phyloP scores from a whole-genome alignment of 2,888 invertebrate genomes.

The Tetranychus truncatus region DNA sequence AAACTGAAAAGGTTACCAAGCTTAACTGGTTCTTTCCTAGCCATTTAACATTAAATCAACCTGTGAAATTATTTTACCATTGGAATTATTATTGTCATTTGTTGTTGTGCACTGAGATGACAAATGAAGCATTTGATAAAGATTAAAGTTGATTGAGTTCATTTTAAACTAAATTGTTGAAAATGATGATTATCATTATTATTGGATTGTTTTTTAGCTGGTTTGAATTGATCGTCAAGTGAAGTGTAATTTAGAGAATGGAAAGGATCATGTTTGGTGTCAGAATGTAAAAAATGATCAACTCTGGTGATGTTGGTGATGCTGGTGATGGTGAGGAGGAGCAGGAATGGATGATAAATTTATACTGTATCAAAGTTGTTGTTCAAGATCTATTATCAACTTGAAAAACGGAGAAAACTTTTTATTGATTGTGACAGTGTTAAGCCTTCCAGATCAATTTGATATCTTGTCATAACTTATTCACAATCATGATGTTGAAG shows the following conservation, averaged over 20 bases:
- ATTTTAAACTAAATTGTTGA: not conserved
- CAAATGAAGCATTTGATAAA: too few species aligned
- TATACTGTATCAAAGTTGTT: not conserved
- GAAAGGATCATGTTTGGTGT: not conserved
- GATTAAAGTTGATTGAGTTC: not conserved
- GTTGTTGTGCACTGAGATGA: too few species aligned
- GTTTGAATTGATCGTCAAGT: not conserved
- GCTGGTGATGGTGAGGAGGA: not conserved
- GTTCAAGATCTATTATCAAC: not conserved
- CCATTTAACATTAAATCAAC: too few species aligned
- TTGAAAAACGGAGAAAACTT: not conserved
- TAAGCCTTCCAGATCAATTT: constrained; percentile 1
- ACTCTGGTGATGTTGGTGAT: not conserved
- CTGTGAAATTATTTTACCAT: too few species aligned
- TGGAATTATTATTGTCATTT: too few species aligned
- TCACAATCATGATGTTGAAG: not conserved
- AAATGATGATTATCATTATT: not conserved
- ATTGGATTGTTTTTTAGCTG: not conserved
- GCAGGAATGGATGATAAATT: not conserved
- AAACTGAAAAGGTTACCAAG: too few species aligned
- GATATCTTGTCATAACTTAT: not conserved
- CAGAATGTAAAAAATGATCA: not conserved
- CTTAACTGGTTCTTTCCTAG: too few species aligned
- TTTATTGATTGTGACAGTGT: constrained; percentile 1
- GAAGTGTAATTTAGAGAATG: not conserved